Evolutionary conservation across 1,140 invertebrate species (phyloP).

Genomic region (Vanessa tameamea): DNA sequence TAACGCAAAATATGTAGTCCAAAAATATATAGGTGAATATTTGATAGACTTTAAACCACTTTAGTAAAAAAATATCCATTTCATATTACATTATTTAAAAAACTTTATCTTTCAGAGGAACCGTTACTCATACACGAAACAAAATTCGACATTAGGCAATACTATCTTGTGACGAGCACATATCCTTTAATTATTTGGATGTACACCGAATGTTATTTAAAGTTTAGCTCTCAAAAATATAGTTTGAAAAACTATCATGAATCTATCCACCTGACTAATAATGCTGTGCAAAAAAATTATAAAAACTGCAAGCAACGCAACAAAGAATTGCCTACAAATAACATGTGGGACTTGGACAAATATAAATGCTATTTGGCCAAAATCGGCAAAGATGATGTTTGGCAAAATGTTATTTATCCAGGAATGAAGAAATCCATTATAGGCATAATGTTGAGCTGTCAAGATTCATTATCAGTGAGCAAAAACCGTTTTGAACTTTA

Average conservation of each 20-base stretch:
- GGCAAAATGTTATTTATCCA: constrained; percentile 88
- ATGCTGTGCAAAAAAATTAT: constrained; percentile 93
- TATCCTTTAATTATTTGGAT: constrained; percentile 92
- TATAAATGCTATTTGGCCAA: constrained; percentile 86
- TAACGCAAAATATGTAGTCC: constrained; percentile 88
- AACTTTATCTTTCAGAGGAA: constrained; percentile 81
- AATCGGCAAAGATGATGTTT: constrained; percentile 75
- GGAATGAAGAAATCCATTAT: constrained; percentile 93
- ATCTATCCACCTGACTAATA: constrained; percentile 95
- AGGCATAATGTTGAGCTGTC: constrained; percentile 88
- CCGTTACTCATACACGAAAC: constrained; percentile 92
- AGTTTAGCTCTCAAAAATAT: constrained; percentile 95
- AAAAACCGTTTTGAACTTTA: constrained; percentile 94
- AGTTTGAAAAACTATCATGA: constrained; percentile 91
- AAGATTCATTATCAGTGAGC: constrained; percentile 87
- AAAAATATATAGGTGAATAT: constrained; percentile 93
- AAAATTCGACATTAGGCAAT: constrained; percentile 95
- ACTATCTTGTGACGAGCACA: constrained; percentile 93
- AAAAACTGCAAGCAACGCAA: constrained; percentile 83
- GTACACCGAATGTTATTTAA: constrained; percentile 92
- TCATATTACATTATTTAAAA: neutral
- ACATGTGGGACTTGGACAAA: constrained; percentile 93
- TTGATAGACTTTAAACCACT: no score
- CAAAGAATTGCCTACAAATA: constrained; percentile 87
- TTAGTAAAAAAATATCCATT: neutral